phyloP scores from a whole-genome alignment of 2,113 vertebrate genomes.

The Epinephelus lanceolatus region DNA sequence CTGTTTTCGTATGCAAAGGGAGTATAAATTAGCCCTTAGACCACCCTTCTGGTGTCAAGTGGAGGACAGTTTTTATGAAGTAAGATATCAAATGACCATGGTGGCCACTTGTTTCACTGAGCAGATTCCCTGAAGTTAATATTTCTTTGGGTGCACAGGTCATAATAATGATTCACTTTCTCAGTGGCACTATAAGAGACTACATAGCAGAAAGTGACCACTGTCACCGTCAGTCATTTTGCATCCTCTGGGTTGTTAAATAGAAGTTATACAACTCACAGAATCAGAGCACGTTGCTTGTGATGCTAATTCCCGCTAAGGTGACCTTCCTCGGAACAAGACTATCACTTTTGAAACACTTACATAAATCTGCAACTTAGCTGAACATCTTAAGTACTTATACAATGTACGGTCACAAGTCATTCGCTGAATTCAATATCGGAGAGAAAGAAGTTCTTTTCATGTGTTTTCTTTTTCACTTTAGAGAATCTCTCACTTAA shows the following conservation, averaged over 20 bases:
- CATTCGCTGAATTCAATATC: background rate
- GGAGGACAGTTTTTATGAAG: no score
- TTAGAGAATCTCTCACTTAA: background rate
- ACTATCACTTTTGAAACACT: background rate
- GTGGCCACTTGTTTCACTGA: background rate
- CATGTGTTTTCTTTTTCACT: background rate
- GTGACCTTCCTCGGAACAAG: background rate
- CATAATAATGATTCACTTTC: background rate
- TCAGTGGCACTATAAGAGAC: background rate
- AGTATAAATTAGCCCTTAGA: no score
- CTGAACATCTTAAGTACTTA: background rate
- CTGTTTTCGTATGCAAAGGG: no score
- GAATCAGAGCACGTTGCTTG: background rate
- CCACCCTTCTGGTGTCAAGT: no score
- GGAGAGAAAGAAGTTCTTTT: background rate
- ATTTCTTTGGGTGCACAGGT: background rate
- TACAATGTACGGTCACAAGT: background rate
- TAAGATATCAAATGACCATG: background rate
- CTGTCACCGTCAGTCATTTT: background rate
- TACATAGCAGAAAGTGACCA: background rate
- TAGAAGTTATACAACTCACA: background rate
- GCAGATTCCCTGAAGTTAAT: background rate
- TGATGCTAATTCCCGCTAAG: background rate
- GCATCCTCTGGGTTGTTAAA: background rate
- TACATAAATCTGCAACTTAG: background rate